Evolutionary conservation across 2,113 vertebrate genomes (phyloP).

Genomic region (Ia io): DNA sequence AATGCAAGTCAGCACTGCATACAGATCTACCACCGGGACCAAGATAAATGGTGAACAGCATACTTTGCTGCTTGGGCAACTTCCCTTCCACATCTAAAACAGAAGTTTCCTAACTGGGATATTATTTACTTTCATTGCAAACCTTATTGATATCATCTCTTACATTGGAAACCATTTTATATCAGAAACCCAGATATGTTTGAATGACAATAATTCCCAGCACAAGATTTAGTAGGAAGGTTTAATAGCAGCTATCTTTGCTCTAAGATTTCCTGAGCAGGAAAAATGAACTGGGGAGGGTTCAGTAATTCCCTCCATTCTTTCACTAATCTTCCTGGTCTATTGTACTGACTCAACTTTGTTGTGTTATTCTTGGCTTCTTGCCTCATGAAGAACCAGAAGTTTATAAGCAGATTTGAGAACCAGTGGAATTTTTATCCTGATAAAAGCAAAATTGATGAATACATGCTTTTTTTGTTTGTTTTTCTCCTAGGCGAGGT

Average conservation of each 20-base stretch:
- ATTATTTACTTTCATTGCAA: constrained; percentile 47
- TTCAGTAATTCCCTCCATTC: neutral
- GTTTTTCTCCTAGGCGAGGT: neutral
- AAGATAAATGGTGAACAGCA: constrained; percentile 49
- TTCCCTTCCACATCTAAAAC: constrained; percentile 26
- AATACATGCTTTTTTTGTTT: neutral
- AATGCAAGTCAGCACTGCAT: constrained; percentile 49
- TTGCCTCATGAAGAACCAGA: neutral
- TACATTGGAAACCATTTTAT: neutral
- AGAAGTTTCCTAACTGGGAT: constrained; percentile 15
- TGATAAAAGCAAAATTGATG: constrained; percentile 33
- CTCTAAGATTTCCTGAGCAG: neutral
- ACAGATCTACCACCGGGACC: constrained; percentile 40
- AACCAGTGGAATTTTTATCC: neutral
- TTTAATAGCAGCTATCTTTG: neutral
- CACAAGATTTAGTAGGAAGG: neutral
- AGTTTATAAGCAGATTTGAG: neutral
- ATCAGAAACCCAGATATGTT: constrained; percentile 1
- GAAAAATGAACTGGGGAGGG: neutral
- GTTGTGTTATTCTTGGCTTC: neutral
- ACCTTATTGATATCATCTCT: constrained; percentile 36
- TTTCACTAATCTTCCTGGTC: neutral
- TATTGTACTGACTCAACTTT: neutral
- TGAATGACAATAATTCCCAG: neutral
- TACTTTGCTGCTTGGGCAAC: constrained; percentile 47